Conservation (phyloP, 2,797 vertebrate species). For the Trachurus trachurus region DNA sequence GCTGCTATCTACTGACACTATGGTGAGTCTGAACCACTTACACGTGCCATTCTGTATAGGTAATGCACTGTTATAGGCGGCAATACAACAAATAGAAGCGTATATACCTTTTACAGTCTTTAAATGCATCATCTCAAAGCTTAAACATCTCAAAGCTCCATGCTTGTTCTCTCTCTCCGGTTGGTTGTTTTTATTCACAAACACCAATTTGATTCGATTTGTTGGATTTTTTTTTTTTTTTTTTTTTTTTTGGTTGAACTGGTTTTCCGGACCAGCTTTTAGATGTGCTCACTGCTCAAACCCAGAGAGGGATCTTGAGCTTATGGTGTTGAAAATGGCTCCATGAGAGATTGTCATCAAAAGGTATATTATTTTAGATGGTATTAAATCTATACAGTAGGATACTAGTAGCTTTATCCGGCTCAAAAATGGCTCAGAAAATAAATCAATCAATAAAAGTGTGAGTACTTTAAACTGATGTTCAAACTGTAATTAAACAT, state of each 20-base stretch:
- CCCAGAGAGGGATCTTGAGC: constrained; percentile 9
- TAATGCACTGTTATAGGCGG: constrained; percentile 70
- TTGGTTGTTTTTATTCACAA: constrained; percentile 38
- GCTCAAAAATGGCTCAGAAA: constrained; percentile 59
- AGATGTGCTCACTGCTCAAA: constrained; percentile 21
- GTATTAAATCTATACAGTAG: constrained; percentile 52
- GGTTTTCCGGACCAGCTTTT: constrained; percentile 32
- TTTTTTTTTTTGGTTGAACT: neutral
- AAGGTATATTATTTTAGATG: constrained; percentile 58
- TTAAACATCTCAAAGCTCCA: constrained; percentile 64
- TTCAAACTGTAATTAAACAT: constrained; percentile 38
- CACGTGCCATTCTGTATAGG: constrained; percentile 64
- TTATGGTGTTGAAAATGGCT: constrained; percentile 49
- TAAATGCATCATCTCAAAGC: constrained; percentile 68
- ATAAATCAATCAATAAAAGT: constrained; percentile 35
- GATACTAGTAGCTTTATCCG: constrained; percentile 40
- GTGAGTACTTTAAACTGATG: constrained; percentile 37
- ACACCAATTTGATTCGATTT: constrained; percentile 15
- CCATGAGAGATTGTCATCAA: constrained; percentile 74
- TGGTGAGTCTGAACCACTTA: constrained; percentile 63
- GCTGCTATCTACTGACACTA: constrained; percentile 72
- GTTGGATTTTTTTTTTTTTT: neutral
- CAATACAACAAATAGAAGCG: constrained; percentile 75
- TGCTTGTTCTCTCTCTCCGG: constrained; percentile 54
- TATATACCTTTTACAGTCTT: constrained; percentile 65